phyloP scores from a whole-genome alignment of 2,888 invertebrate species.

The Rhyacophila evoluta region DNA sequence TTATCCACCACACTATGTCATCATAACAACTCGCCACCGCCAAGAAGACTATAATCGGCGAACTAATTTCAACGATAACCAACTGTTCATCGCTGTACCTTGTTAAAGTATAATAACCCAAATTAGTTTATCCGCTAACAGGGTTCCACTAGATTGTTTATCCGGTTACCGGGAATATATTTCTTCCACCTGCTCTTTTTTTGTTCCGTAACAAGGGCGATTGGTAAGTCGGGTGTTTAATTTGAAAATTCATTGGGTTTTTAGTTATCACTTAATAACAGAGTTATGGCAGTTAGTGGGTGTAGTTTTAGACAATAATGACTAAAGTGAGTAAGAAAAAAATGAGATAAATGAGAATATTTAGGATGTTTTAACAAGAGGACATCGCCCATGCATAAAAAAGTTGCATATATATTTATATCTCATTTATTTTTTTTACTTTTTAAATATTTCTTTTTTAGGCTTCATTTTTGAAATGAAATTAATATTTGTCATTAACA shows the following conservation, averaged over 20 bases:
- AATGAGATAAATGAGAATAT: too few relatives aligned
- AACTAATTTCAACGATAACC: slow-evolving; percentile 50
- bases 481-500: too few relatives aligned
- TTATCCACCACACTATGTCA: slow-evolving; percentile 33
- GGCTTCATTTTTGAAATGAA: too few relatives aligned
- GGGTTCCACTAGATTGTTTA: slow-evolving; percentile 40
- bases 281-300: background rate
- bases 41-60: slow-evolving; percentile 41
- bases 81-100: slow-evolving; percentile 45
- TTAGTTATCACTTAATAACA: slow-evolving; percentile 2
- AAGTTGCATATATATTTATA: too few relatives aligned
- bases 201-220: background rate
- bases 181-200: slow-evolving; percentile 41
- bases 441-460: too few relatives aligned
- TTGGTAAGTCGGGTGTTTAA: background rate
- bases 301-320: background rate
- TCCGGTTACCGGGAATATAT: slow-evolving; percentile 3
- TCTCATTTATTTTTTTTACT: too few relatives aligned
- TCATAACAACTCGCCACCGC: slow-evolving; percentile 34
- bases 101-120: slow-evolving; percentile 52
- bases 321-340: too few relatives aligned
- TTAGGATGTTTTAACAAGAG: background rate
- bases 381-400: too few relatives aligned
- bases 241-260: slow-evolving; percentile 1
- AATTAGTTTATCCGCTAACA: slow-evolving; percentile 52